Evolutionary conservation across 2,113 vertebrate species (phyloP).

Genomic region (Ailuropoda melanoleuca): DNA sequence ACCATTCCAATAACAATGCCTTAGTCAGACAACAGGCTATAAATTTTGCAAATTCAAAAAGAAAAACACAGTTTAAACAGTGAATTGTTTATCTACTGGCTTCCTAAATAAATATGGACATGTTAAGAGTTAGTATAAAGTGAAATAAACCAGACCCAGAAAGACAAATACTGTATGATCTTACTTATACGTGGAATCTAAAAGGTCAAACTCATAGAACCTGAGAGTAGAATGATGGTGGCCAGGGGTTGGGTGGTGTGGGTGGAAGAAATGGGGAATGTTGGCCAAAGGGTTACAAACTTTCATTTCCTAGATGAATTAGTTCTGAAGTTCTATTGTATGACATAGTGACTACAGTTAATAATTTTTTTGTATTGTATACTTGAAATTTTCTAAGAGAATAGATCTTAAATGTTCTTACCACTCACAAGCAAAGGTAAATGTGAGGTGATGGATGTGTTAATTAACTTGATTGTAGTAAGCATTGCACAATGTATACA

Average conservation of each 20-base stretch:
- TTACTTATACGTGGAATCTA: not conserved
- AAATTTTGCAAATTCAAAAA: not conserved
- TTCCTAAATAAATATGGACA: not conserved
- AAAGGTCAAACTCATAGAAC: not conserved
- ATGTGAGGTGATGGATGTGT: not conserved
- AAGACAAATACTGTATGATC: not conserved
- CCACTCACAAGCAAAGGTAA: not conserved
- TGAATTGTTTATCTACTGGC: not conserved
- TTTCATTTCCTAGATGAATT: not conserved
- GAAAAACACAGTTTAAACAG: not conserved
- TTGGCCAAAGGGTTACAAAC: not conserved
- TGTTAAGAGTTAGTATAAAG: not conserved
- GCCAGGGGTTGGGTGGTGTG: not conserved
- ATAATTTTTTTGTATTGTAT: not conserved
- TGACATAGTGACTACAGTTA: not conserved
- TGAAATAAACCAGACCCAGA: not conserved
- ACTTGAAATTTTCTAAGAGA: not conserved
- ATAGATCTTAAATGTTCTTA: not conserved
- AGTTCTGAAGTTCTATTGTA: not conserved
- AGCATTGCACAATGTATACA: not conserved
- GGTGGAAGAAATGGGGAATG: not conserved
- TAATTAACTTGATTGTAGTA: not conserved
- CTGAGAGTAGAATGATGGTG: not conserved
- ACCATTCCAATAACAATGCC: not conserved
- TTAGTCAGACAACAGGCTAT: not conserved